Percentiles rank a stretch among this genome's conserved stretches.
Evolutionary conservation across 2,888 invertebrate species (phyloP).

Genomic region (Galerucella calmariensis): DNA sequence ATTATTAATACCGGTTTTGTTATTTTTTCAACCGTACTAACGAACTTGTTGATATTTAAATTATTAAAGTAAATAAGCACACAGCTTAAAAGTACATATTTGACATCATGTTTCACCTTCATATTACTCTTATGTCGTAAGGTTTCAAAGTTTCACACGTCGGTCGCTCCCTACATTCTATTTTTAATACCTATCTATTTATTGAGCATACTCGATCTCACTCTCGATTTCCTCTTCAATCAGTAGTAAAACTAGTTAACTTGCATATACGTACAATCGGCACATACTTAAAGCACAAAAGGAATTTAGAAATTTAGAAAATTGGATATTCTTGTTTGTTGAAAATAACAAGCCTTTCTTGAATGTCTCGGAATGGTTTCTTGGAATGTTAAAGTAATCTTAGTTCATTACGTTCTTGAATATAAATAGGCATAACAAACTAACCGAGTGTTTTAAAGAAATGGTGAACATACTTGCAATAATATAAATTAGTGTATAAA

Average conservation of each 20-base stretch:
- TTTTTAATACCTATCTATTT: neutral
- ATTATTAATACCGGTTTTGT: neutral
- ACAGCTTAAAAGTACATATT: neutral
- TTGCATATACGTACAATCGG: constrained; percentile 24
- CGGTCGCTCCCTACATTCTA: neutral
- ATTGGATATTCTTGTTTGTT: constrained; percentile 40
- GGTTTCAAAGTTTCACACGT: neutral
- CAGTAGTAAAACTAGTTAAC: constrained; percentile 26
- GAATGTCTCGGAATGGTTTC: constrained; percentile 37
- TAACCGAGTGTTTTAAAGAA: constrained; percentile 6
- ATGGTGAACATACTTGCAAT: neutral
- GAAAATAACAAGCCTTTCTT: constrained; percentile 36
- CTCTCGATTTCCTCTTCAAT: constrained; percentile 24
- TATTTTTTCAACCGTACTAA: neutral
- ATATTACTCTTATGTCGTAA: constrained; percentile 4
- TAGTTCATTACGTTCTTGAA: constrained; percentile 37
- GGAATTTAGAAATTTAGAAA: constrained; percentile 44
- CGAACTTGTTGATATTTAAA: neutral
- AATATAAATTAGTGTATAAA: neutral
- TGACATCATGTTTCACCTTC: neutral
- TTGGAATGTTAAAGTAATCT: constrained; percentile 34
- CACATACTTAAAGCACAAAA: constrained; percentile 31
- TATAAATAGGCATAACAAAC: constrained; percentile 30
- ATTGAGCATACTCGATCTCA: constrained; percentile 13
- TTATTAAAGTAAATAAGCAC: neutral